Evolutionary conservation across 2,888 invertebrate species (phyloP), one percentile per base, ranked within the genome.

Genomic region (Ganaspis brasiliensis): DNA sequence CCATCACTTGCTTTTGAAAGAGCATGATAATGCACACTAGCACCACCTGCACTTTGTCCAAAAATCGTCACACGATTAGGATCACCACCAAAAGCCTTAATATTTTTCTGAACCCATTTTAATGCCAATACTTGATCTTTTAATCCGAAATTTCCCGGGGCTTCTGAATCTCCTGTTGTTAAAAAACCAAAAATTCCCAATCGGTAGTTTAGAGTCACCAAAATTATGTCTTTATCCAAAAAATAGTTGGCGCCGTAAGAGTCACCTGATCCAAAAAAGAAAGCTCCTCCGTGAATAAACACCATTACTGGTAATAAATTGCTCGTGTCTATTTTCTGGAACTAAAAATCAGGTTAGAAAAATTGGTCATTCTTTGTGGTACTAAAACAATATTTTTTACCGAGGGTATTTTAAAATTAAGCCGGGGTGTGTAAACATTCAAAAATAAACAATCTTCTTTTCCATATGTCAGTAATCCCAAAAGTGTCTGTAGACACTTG

Each of bases 151-250:
- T 81, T 81, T 10, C 80, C 80, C 4, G 79, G 77, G 1, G 83
- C 80, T 16, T 63, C 37, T 26, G 70, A 57, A 63, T 85, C 82
- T 9, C 83, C 83, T 1, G 83, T n/a, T n/a, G n/a, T n/a, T n/a
- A n/a, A n/a, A n/a, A n/a, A n/a, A n/a, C n/a, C n/a, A n/a, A n/a
- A n/a, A n/a, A n/a, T n/a, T n/a, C n/a, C n/a, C n/a, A n/a, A n/a
- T n/a, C n/a, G n/a, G n/a, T n/a, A n/a, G n/a, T n/a, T n/a, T n/a
- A n/a, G n/a, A n/a, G n/a, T n/a, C n/a, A n/a, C n/a, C n/a, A n/a
- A n/a, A n/a, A n/a, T n/a, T n/a, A n/a, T n/a, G n/a, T n/a, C n/a
- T n/a, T n/a, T n/a, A n/a, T n/a, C n/a, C n/a, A n/a, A n/a, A n/a
- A n/a, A n/a, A n/a, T n/a, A n/a, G n/a, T n/a, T n/a, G n/a, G n/a